These are phyloP conservation scores for Suncus etruscus DNA, from an alignment of 2,113 vertebrate species.

Conservation along the genomic window DNA sequence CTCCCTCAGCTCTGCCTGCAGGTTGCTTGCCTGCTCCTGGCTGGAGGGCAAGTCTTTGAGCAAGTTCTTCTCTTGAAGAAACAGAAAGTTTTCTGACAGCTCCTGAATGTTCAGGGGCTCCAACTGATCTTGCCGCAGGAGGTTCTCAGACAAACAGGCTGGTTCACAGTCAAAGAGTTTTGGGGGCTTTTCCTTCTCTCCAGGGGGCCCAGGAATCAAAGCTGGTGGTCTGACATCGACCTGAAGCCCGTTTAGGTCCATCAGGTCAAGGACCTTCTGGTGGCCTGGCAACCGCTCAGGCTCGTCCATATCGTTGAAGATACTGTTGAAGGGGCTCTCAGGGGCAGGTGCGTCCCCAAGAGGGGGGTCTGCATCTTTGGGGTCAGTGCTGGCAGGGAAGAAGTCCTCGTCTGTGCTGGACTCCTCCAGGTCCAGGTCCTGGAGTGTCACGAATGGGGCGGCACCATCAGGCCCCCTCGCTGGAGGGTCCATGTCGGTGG, in stretches of 20 bases:
- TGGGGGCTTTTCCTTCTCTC: slow-evolving; percentile 72
- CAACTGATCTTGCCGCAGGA: slow-evolving; percentile 78
- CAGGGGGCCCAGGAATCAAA: not conserved
- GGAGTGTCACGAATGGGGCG: slow-evolving; percentile 87
- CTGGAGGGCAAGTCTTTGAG: slow-evolving; percentile 86
- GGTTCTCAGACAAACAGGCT: slow-evolving; percentile 75
- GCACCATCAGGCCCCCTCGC: slow-evolving; percentile 83
- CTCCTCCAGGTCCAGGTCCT: slow-evolving; percentile 91
- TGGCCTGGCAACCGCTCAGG: slow-evolving; percentile 86
- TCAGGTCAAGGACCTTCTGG: slow-evolving; percentile 88
- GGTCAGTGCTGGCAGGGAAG: slow-evolving; percentile 91
- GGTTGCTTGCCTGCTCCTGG: slow-evolving; percentile 73
- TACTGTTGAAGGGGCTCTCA: slow-evolving; percentile 93
- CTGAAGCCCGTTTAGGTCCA: slow-evolving; percentile 87
- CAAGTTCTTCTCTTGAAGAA: slow-evolving; percentile 93
- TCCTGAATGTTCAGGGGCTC: slow-evolving; percentile 88
- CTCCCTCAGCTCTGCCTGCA: slow-evolving; percentile 84
- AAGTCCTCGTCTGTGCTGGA: slow-evolving; percentile 94
- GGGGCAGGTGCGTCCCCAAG: slow-evolving; percentile 85
- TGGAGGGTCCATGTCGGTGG: slow-evolving; percentile 85
- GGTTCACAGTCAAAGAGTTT: slow-evolving; percentile 81
- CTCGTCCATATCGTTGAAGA: slow-evolving; percentile 90
- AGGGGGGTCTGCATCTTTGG: slow-evolving; percentile 88
- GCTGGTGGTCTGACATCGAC: slow-evolving; percentile 76
- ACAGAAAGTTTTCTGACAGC: slow-evolving; percentile 93